Base-by-base conservation (phyloP, 2,113 vertebrate genomes). In the Eonycteris spelaea region DNA sequence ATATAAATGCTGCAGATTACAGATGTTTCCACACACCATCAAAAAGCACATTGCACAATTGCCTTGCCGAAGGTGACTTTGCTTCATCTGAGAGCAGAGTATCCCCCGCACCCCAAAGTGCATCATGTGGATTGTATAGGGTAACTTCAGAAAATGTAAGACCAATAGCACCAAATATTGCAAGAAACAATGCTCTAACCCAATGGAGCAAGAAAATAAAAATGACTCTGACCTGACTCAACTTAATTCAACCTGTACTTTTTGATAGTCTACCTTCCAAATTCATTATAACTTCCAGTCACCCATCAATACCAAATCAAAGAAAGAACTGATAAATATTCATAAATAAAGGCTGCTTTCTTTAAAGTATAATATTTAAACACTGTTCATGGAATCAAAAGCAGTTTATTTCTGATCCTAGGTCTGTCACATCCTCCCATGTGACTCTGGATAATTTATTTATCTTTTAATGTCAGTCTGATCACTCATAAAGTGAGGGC, bases 1-100 rank as follows among this genome's bases (percentile, higher is more conserved):
- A 97, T 74, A 97, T 85, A 98, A 98, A 93, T 95, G 92, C 97
- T 97, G 88, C 86, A 95, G 79, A 95, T 97, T 96, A 92, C 12
- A 51, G 89, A 93, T 65, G 86, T 87, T 93, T 91, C 77, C 97
- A 95, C 80, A 97, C 65, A 28, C 38, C 19, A 71, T 6, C 35
- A 57, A 18, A 28, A 57, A 82, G 67, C 55, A 86, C 30, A n/a
- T 1, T 40, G 28, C 9, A n/a, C 1, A 19, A n/a, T 55, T 26
- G 19, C 53, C 48, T 40, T 4, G 9, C 22, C 19, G 35, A 35
- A 53, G n/a, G 7, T 21, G 30, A 15, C 35, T 80, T 78, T 88
- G 61, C 38, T 82, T 93, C 53, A 22, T n/a, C 38, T 59, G n/a
- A 35, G 45, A 75, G 22, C 51, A 40, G 22, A 91, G 40, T 51